phyloP scores from a whole-genome alignment of 2,797 vertebrate genomes.

The Bovichtus diacanthus region DNA sequence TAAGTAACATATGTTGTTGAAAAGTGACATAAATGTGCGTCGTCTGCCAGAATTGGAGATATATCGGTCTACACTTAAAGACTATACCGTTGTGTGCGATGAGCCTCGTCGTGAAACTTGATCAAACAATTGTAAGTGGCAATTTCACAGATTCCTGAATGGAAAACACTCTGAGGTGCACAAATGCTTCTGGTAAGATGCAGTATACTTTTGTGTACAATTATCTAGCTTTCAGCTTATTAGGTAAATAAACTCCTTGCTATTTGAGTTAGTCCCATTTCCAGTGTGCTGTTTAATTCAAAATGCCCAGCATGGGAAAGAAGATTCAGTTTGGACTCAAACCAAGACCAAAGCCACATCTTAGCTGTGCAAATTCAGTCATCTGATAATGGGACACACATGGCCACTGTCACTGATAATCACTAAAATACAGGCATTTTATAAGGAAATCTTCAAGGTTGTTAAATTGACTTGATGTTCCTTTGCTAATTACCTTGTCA shows the following conservation, averaged over 20 bases:
- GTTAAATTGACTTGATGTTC: constrained; percentile 50
- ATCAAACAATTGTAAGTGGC: background rate
- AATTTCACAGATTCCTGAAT: background rate
- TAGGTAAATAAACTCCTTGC: background rate
- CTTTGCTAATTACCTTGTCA: constrained; percentile 68
- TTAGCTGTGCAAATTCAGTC: constrained; percentile 45
- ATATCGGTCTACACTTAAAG: background rate
- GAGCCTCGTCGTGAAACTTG: background rate
- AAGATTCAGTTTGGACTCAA: constrained; percentile 25
- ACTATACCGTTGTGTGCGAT: background rate
- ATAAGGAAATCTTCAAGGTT: constrained; percentile 65
- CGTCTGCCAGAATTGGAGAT: constrained; percentile 16
- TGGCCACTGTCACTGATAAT: constrained; percentile 67
- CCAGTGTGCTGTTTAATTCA: background rate
- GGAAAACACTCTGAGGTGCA: constrained; percentile 7
- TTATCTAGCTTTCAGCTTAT: background rate
- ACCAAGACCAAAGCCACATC: constrained; percentile 54
- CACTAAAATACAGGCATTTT: constrained; percentile 40
- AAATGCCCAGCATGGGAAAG: constrained; percentile 14
- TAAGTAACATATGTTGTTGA: constrained; percentile 17
- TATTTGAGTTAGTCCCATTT: background rate
- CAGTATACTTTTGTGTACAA: too few relatives aligned
- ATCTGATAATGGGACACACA: constrained; percentile 74
- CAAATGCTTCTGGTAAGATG: background rate
- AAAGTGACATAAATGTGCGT: constrained; percentile 17